These are phyloP conservation scores for Leistus spinibarbis DNA, from an alignment of 2,888 invertebrate species.

Conservation along the genomic window DNA sequence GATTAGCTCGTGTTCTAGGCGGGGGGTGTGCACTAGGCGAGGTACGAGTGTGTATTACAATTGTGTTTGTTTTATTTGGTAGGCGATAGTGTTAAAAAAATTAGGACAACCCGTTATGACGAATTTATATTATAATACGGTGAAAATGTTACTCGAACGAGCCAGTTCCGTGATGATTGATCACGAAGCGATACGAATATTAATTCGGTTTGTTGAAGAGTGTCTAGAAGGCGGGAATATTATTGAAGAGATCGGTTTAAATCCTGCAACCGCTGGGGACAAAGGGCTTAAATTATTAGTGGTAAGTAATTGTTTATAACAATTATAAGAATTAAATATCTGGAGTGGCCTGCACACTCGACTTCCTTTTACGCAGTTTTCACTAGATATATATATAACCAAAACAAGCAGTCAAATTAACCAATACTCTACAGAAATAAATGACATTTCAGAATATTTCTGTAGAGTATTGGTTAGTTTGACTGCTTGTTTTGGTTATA, in stretches of 20 bases:
- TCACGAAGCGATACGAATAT: constrained; percentile 79
- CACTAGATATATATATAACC: too few relatives aligned
- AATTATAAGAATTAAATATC: too few relatives aligned
- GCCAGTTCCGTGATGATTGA: constrained; percentile 97
- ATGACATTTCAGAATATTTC: too few relatives aligned
- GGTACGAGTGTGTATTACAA: not conserved
- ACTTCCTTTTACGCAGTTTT: too few relatives aligned
- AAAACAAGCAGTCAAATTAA: too few relatives aligned
- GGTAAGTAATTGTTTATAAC: constrained; percentile 56
- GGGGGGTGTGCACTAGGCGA: not conserved
- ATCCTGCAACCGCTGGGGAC: constrained; percentile 82
- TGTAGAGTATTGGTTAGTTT: too few relatives aligned
- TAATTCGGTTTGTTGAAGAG: constrained; percentile 68
- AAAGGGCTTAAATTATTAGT: constrained; percentile 87
- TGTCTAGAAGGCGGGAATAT: constrained; percentile 74
- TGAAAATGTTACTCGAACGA: constrained; percentile 92
- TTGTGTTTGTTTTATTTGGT: constrained; percentile 49
- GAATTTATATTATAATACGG: constrained; percentile 93
- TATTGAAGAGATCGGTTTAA: constrained; percentile 78
- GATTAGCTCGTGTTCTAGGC: too few relatives aligned
- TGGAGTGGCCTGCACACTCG: too few relatives aligned
- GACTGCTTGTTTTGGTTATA: too few relatives aligned
- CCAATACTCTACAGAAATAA: too few relatives aligned
- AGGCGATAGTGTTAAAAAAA: constrained; percentile 85
- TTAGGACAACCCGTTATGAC: constrained; percentile 94